Base-by-base conservation (phyloP, 1,140 invertebrate genomes). In the Caenorhabditis remanei region DNA sequence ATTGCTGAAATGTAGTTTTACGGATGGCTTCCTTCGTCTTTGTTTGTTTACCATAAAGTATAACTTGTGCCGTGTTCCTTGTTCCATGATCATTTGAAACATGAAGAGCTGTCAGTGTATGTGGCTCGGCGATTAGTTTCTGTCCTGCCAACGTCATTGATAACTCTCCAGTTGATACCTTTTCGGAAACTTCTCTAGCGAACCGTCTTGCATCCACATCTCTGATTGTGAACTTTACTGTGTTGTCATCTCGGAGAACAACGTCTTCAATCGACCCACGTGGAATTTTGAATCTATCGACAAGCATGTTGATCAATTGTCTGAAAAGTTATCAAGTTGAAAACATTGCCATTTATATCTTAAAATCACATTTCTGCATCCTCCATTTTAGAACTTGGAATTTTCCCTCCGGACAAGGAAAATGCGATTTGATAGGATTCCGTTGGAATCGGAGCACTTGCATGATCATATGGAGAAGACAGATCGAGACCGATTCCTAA, bases 371-470 rank as follows among this genome's bases (percentile, higher is more conserved):
- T 79, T 83, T 87, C 53, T 3, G 67, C 55, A n/a, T 46, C 40
- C 32, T 58, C 41, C 32, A 75, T 48, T 83, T 50, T 87, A 4
- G 71, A 14, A 46, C 24, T 71, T 32, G 63, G 41, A 19, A 86
- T 40, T n/a, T 91, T 83, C 14, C 89, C 89, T 53, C 90, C 90
- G 24, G 89, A 85, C 5, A 90, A 65, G 9, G 88, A 79, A 48
- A 90, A 90, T 24, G 90, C 90, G 40, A 90, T 65, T 48, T 90
- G 79, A 88, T 90, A 90, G 40, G 88, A 84, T 50, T 90, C 88
- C 32, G 65, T 85, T 41, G 85, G 48, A 8, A 55, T 41, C 0
- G 83, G 55, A 43, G 88, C 86, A 48, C 16, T 53, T 67, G 84
- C 89, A 46, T 89, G 87, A 67, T 88, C 71, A n/a, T 83, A 83